Base-by-base conservation (phyloP, 1,140 invertebrate species). In the Thalassaphorura encarpata region DNA sequence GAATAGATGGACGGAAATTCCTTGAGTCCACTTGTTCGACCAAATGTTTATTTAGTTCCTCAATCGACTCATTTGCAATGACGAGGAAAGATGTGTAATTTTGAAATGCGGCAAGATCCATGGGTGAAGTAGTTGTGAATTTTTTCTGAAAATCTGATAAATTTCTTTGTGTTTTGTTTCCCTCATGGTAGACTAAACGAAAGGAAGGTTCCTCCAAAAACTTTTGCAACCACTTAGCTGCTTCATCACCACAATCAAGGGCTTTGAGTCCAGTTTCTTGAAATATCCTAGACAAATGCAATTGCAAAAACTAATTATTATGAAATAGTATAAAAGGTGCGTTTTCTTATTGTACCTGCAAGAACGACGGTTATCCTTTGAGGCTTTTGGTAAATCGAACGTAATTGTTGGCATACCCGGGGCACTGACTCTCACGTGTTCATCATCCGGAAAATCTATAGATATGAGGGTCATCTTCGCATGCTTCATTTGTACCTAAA, bases 1-100 rank as follows among this genome's bases (percentile, higher is more conserved):
- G 28, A 46, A 69, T 61, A 18, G 59, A 62, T 26, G 67, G 68
- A 36, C 68, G 46, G 48, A 69, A 69, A 40, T 68, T 69, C 36
- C 43, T 56, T 29, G 60, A 54, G 0, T 56, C 58, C 1, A 72
- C 67, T 6, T 60, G 39, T 13, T 63, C 63, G 0, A 62, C 51
- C 4, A 73, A 58, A 33, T 61, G 61, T 31, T 53, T 52, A 47
- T 73, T 73, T 11, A 73, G 57, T 6, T 66, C 67, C 6, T 48
- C 58, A 40, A 73, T 50, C 16, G 70, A 72, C 3, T 67, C 57
- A 8, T 70, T 54, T 0, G 67, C 64, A 42, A 70, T 60, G 36
- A 73, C 16, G 55, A 71, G 63, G 58, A 67, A 72, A 0, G 64
- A 52, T 28, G 67, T 67, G 46, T 67, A 67, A 56, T 72, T 70